A percentile compares a stretch with the other conserved stretches of the same genome.
These are phyloP conservation scores for Alligator sinensis DNA, from an alignment of 2,113 vertebrate species.

Conservation along the genomic window DNA sequence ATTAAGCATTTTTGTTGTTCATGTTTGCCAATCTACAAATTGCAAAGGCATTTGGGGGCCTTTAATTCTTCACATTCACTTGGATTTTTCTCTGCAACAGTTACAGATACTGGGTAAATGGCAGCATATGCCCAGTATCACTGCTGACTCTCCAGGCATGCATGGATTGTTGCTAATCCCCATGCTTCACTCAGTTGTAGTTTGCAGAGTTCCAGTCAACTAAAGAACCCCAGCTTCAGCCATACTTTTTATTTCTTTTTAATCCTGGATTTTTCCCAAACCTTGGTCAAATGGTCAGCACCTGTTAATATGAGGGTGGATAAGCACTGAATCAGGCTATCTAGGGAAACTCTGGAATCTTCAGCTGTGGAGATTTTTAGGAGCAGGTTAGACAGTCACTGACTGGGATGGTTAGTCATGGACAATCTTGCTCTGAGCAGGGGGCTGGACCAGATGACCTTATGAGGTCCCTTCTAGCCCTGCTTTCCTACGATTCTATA, in stretches of 20 bases:
- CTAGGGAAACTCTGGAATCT: no score
- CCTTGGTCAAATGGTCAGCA: not conserved
- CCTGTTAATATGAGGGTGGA: not conserved
- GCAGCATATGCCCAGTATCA: not conserved
- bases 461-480: no score
- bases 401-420: no score
- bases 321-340: no score
- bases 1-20: not conserved
- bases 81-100: constrained; percentile 17
- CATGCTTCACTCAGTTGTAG: not conserved
- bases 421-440: no score
- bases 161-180: not conserved
- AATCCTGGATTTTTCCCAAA: not conserved
- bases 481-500: no score
- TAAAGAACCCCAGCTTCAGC: not conserved
- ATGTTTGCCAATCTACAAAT: not conserved
- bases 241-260: not conserved
- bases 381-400: no score
- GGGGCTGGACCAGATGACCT: no score
- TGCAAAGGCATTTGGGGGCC: not conserved
- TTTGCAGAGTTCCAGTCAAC: not conserved
- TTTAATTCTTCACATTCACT: not conserved
- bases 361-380: no score
- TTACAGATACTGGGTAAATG: constrained; percentile 11
- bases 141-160: constrained; percentile 35